Base-by-base conservation (phyloP, 2,888 invertebrate species). In the Drosophila anceps region DNA sequence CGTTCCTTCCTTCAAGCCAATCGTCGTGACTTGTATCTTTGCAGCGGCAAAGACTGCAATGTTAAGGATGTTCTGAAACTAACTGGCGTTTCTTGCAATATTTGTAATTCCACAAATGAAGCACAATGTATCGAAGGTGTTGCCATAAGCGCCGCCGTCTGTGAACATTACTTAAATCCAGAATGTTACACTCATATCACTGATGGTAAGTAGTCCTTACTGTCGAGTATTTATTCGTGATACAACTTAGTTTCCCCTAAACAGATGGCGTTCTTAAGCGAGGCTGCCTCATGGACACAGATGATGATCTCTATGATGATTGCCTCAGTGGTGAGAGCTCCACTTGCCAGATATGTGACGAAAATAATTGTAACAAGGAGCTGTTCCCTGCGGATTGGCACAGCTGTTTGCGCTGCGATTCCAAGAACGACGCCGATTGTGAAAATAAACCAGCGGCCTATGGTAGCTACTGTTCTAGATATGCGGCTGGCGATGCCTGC, bases 401-500 rank as follows among this genome's bases (percentile, higher is more conserved):
- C 2, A 82, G 80, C 27, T 92, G 92, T 15, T 53, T 88, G 41
- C 87, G 79, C 15, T 92, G 92, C 62, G 82, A 91, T 20, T 91
- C 92, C 20, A 50, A 44, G 15, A 57, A 41, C 3, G 88, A 88
- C 24, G 61, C 54, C 0, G 43, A 76, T 20, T 92, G 92, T 58
- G 88, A 79, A 15, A 73, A 71, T 18, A 76, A 55, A 6, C 84
- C 91, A 0, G 10, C 39, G 2, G 20, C 57, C 29, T 87, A 81
- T 27, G 66, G 72, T 24, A 68, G 68, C 24, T 61, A 86, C 5
- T 92, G 92, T 27, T 60, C 76, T 9, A n/a, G 51, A 10, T 92
- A 92, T 18, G 37, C 70, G 6, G 50, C 76, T 0, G 63, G 67
- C 4, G 91, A 92, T 18, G 44, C 29, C 12, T 92, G 92, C 37